Conservation (phyloP, 2,888 invertebrate species). For the Mythimna loreyi region DNA sequence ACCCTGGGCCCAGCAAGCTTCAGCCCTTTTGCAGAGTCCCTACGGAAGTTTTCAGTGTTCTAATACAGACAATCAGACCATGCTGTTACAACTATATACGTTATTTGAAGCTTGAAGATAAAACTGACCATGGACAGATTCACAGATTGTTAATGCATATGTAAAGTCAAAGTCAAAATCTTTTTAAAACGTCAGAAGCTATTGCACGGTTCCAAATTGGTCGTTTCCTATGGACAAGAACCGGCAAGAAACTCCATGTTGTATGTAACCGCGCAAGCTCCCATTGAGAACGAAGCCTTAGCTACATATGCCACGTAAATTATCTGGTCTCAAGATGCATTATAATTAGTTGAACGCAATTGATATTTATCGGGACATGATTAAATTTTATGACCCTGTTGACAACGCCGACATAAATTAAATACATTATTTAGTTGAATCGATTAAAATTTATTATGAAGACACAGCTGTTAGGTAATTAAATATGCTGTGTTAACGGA, state of each 20-base stretch:
- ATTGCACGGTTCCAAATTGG: no score
- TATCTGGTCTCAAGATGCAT: constrained; percentile 22
- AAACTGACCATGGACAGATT: background rate
- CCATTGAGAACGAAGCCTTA: background rate
- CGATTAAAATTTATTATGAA: constrained; percentile 26
- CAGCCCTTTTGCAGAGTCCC: no score
- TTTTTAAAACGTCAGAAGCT: no score
- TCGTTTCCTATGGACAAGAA: no score
- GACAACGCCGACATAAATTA: constrained; percentile 34
- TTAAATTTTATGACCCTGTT: constrained; percentile 66
- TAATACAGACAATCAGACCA: background rate
- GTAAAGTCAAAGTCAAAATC: no score
- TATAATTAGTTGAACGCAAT: constrained; percentile 50
- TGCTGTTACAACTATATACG: no score
- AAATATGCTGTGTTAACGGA: background rate
- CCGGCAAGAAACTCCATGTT: no score
- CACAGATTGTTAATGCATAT: background rate
- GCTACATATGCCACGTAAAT: constrained; percentile 26
- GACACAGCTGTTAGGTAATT: background rate
- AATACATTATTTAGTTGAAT: constrained; percentile 8
- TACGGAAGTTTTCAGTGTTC: no score
- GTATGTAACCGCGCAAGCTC: background rate
- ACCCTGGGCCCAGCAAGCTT: no score
- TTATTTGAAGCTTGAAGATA: no score
- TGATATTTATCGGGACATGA: constrained; percentile 61